These are phyloP conservation scores for Tokudaia tokunoshimensis DNA, from an alignment of 2,797 vertebrate genomes.

Conservation along the genomic window DNA sequence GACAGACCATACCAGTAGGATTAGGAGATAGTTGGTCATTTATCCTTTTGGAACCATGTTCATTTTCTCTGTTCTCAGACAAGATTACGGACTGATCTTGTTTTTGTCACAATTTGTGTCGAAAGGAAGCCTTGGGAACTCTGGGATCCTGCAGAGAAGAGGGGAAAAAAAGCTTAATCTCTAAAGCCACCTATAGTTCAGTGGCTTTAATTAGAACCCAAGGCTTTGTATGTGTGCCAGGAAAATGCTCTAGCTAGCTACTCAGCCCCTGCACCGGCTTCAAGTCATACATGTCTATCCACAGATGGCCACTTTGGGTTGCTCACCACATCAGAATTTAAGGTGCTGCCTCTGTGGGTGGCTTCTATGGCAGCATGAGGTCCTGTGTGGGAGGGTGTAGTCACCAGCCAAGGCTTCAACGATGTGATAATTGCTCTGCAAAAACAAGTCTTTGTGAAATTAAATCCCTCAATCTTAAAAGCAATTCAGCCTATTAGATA, in stretches of 20 bases:
- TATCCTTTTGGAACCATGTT: background rate
- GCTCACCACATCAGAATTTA: background rate
- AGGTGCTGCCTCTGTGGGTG: background rate
- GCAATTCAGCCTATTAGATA: slow-evolving; percentile 13
- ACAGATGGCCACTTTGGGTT: background rate
- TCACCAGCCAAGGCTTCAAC: background rate
- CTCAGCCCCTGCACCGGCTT: background rate
- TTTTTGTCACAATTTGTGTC: slow-evolving; percentile 24
- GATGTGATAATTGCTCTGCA: slow-evolving; percentile 47
- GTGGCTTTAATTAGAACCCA: background rate
- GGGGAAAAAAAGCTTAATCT: background rate
- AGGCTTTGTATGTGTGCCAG: background rate
- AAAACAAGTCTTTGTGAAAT: slow-evolving; percentile 64
- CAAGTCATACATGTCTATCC: background rate
- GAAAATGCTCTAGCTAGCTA: background rate
- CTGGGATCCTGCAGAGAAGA: background rate
- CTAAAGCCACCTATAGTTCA: background rate
- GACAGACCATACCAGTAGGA: background rate
- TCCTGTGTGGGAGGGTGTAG: background rate
- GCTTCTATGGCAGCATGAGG: background rate
- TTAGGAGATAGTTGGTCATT: background rate
- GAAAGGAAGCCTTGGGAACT: background rate
- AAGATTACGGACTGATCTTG: slow-evolving; percentile 32
- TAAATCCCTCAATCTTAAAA: slow-evolving; percentile 71
- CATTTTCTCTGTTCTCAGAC: background rate